These are phyloP conservation scores for Cyclura pinguis DNA, from an alignment of 2,797 vertebrate genomes.

Conservation along the genomic window DNA sequence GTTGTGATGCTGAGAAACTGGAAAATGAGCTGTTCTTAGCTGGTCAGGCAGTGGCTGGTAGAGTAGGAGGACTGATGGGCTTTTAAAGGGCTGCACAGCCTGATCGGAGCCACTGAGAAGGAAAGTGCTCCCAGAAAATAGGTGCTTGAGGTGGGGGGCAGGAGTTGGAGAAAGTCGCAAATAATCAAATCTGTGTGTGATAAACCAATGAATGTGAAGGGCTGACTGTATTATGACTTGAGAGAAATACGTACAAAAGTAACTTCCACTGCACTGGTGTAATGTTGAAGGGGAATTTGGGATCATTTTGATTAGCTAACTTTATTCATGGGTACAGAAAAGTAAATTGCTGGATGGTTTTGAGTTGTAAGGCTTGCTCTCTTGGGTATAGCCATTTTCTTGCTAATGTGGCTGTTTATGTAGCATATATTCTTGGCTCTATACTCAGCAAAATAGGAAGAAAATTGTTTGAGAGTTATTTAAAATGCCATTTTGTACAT, in stretches of 20 bases:
- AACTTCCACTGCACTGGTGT: constrained; percentile 41
- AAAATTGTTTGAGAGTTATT: constrained; percentile 28
- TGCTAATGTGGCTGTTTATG: neutral
- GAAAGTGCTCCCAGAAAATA: too few relatives aligned
- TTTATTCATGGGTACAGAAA: constrained; percentile 47
- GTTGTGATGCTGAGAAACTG: too few relatives aligned
- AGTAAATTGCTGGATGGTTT: constrained; percentile 47
- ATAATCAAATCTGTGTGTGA: too few relatives aligned
- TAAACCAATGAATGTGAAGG: too few relatives aligned
- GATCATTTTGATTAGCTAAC: constrained; percentile 40
- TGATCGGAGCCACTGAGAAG: too few relatives aligned
- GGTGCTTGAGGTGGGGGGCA: too few relatives aligned
- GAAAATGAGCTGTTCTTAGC: too few relatives aligned
- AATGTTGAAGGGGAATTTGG: constrained; percentile 37
- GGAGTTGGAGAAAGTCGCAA: too few relatives aligned
- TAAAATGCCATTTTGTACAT: constrained; percentile 49
- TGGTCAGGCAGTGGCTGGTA: too few relatives aligned
- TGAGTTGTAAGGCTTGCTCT: constrained; percentile 25
- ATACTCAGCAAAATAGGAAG: constrained; percentile 13
- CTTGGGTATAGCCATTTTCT: neutral
- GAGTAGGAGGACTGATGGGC: too few relatives aligned
- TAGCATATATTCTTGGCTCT: constrained; percentile 21
- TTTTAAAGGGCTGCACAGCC: too few relatives aligned
- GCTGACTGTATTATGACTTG: too few relatives aligned
- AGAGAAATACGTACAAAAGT: neutral